These are phyloP conservation scores for Argya squamiceps DNA, from an alignment of 2,797 vertebrate species.

Conservation along the genomic window DNA sequence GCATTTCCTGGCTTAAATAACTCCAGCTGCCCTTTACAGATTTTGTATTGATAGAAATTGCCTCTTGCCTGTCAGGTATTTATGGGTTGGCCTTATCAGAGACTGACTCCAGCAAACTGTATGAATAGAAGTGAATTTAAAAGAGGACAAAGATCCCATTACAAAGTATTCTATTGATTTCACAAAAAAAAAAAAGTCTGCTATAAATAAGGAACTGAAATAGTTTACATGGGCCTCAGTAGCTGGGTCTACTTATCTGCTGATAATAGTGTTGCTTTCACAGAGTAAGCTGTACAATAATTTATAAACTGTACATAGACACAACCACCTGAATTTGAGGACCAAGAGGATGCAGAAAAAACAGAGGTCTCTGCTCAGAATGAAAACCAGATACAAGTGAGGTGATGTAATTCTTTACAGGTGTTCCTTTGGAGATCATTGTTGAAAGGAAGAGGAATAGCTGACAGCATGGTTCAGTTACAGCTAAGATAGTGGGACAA, in stretches of 20 bases:
- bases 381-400: neutral
- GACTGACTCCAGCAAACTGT: neutral
- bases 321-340: neutral
- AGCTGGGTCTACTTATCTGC: neutral
- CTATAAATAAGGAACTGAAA: neutral
- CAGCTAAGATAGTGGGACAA: neutral
- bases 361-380: neutral
- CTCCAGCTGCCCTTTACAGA: neutral
- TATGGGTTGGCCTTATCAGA: neutral
- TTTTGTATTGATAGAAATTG: constrained; percentile 11
- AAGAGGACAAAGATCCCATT: neutral
- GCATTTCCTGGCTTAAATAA: neutral
- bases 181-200: neutral
- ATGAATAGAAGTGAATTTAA: neutral
- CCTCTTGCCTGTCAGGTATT: neutral
- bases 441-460: neutral
- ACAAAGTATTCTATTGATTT: neutral
- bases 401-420: neutral
- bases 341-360: neutral
- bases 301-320: neutral
- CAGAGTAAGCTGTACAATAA: neutral
- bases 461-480: neutral
- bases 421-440: neutral
- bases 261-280: neutral
- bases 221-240: neutral